Conservation (phyloP, 1,140 invertebrate species). For the Listronotus oregonensis region DNA sequence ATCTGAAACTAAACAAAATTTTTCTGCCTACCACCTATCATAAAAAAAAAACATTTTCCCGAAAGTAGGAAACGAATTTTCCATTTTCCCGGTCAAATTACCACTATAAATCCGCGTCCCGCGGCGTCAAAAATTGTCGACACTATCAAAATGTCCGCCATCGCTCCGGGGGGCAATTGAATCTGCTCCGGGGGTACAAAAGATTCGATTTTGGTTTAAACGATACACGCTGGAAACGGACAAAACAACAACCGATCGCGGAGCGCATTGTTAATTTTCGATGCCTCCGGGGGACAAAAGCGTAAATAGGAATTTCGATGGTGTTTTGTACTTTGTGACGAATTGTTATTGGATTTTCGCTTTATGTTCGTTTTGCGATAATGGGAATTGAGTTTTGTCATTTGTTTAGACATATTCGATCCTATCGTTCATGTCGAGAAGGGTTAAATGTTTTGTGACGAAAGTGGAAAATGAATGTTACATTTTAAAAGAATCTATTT, state of each 20-base stretch:
- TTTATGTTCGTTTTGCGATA: neutral
- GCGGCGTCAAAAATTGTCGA: slow-evolving; percentile 18
- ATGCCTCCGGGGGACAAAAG: slow-evolving; percentile 13
- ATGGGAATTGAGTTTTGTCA: neutral
- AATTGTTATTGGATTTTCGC: slow-evolving; percentile 31
- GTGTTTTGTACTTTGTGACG: slow-evolving; percentile 35
- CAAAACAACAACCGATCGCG: slow-evolving; percentile 18
- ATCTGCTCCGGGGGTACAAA: slow-evolving; percentile 22
- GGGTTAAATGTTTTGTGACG: too few species aligned
- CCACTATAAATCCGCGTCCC: slow-evolving; percentile 25
- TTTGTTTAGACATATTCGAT: neutral
- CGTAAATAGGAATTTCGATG: slow-evolving; percentile 20
- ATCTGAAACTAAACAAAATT: too few species aligned
- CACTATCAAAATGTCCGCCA: slow-evolving; percentile 12
- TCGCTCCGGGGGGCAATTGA: slow-evolving; percentile 20
- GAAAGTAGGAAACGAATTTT: slow-evolving; percentile 4
- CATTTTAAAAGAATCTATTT: too few species aligned
- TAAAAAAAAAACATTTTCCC: too few species aligned
- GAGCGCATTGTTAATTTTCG: slow-evolving; percentile 25
- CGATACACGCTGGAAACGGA: slow-evolving; percentile 21
- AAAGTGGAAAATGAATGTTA: too few species aligned
- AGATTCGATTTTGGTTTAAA: slow-evolving; percentile 29
- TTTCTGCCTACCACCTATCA: too few species aligned
- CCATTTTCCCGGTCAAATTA: slow-evolving; percentile 26
- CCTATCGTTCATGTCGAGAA: too few species aligned